Conservation (phyloP, 2,797 vertebrate species). For the Manis crassicaudata region DNA sequence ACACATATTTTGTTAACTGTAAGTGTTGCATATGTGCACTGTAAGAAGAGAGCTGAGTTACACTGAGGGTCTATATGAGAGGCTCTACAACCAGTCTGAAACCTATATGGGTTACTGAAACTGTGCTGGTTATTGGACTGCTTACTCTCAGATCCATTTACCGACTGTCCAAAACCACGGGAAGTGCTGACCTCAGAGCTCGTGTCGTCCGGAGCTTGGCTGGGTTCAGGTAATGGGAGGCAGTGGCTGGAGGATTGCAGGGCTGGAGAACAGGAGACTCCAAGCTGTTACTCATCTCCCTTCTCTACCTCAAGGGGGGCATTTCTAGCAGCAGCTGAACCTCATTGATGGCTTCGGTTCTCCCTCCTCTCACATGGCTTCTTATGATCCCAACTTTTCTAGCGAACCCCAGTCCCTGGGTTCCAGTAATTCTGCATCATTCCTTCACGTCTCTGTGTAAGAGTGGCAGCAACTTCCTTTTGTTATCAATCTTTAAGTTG, state of each 20-base stretch:
- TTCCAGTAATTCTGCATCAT: background rate
- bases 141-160: background rate
- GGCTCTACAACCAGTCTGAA: background rate
- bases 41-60: background rate
- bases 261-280: background rate
- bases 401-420: background rate
- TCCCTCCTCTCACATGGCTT: background rate
- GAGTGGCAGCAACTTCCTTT: background rate
- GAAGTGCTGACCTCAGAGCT: background rate
- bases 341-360: background rate
- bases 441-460: background rate
- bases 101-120: background rate
- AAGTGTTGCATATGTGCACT: background rate
- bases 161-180: background rate
- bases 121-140: background rate
- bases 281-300: background rate
- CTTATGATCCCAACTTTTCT: background rate
- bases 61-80: background rate
- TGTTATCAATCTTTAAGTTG: background rate
- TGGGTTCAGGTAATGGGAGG: background rate
- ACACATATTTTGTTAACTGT: background rate
- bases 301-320: background rate
- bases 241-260: background rate
- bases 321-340: background rate
- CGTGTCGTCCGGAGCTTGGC: background rate